Conservation (phyloP, 1,140 invertebrate species). For the Solenopsis invicta region DNA sequence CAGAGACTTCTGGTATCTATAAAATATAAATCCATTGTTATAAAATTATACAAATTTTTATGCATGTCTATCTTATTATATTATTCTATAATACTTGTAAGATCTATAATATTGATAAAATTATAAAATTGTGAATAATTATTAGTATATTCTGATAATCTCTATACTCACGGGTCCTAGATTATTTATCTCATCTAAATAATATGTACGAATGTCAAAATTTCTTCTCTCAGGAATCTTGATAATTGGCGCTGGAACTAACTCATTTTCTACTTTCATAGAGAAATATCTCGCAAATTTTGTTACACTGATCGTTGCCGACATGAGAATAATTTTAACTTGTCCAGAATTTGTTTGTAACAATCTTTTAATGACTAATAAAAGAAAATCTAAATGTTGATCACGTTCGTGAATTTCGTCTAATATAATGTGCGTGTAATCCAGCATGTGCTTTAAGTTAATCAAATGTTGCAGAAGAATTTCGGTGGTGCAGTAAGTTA, state of each 20-base stretch:
- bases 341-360: conserved; percentile 90
- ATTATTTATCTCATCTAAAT: conserved; percentile 89
- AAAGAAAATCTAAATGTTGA: conserved; percentile 96
- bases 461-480: conserved; percentile 92
- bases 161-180: conserved; percentile 81
- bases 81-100: not conserved
- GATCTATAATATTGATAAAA: conserved; percentile 8
- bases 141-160: conserved; percentile 17
- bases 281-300: conserved; percentile 93
- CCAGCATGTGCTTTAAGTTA: conserved; percentile 88
- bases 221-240: conserved; percentile 87
- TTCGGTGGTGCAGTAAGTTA: conserved; percentile 96
- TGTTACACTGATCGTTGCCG: conserved; percentile 93
- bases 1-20: conserved; percentile 86
- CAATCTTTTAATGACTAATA: conserved; percentile 94
- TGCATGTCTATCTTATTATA: conserved; percentile 29
- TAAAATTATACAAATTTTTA: conserved; percentile 1
- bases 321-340: conserved; percentile 95
- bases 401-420: conserved; percentile 99
- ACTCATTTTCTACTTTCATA: conserved; percentile 83
- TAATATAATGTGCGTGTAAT: conserved; percentile 96
- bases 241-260: conserved; percentile 88
- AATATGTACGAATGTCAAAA: conserved; percentile 89
- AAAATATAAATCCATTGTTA: conserved; percentile 68
- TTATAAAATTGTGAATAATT: conserved; percentile 3